These are phyloP conservation scores for Aphidius colemani DNA, from an alignment of 2,888 invertebrate genomes.

Conservation along the genomic window DNA sequence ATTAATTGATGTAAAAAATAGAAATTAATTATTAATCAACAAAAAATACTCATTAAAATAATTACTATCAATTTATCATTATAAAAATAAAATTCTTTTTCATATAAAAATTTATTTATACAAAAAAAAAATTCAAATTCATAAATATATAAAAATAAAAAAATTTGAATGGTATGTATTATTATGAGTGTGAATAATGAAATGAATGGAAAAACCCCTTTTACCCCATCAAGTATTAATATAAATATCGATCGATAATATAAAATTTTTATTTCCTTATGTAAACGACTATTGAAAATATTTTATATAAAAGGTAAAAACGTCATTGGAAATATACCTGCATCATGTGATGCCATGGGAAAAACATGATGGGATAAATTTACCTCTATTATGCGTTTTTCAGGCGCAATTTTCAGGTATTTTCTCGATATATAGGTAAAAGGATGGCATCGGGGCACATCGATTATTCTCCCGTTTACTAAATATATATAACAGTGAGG, in stretches of 20 bases:
- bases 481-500: conserved; percentile 5
- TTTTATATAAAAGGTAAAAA: conserved; percentile 34
- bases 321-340: conserved; percentile 30
- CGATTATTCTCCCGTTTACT: conserved; percentile 36
- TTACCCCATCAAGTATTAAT: not conserved
- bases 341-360: conserved; percentile 37
- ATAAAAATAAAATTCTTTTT: too few relatives aligned
- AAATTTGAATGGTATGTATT: not conserved
- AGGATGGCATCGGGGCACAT: conserved; percentile 31
- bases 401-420: not conserved
- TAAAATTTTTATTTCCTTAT: conserved; percentile 44
- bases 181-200: too few relatives aligned
- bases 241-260: not conserved
- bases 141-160: too few relatives aligned
- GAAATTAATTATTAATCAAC: too few relatives aligned
- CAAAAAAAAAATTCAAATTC: conserved; percentile 6
- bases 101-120: not conserved
- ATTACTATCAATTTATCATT: too few relatives aligned
- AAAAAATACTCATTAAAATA: too few relatives aligned
- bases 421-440: conserved; percentile 18
- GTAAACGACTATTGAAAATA: conserved; percentile 48
- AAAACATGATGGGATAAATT: conserved; percentile 29
- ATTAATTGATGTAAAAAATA: too few relatives aligned
- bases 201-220: not conserved
- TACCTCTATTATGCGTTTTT: conserved; percentile 38